These are phyloP conservation scores for Eudemis profundana DNA, from an alignment of 2,888 invertebrate genomes.

Conservation along the genomic window DNA sequence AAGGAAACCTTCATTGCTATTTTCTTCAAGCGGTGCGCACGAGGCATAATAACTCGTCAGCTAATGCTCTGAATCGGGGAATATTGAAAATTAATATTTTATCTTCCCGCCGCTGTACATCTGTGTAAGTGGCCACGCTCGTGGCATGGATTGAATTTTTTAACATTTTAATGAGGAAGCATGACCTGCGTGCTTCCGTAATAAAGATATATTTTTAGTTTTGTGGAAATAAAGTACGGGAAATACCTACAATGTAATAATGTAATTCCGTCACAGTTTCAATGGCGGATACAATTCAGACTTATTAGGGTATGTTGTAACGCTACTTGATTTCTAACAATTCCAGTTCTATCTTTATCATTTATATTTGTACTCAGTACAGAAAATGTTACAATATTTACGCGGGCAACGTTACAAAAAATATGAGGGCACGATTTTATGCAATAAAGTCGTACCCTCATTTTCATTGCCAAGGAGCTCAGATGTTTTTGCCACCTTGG, in stretches of 20 bases:
- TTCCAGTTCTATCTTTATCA: no score
- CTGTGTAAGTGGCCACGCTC: constrained; percentile 18
- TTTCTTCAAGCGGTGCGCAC: constrained; percentile 43
- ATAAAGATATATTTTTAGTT: constrained; percentile 9
- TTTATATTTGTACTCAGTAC: no score
- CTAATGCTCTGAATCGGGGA: constrained; percentile 41
- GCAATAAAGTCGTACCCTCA: no score
- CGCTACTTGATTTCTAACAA: no score
- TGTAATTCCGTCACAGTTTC: no score
- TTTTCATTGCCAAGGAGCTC: no score
- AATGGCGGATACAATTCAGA: no score
- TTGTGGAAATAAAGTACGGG: neutral
- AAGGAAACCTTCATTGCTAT: neutral
- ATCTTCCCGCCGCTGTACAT: constrained; percentile 34
- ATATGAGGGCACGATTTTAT: no score
- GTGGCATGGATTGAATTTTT: constrained; percentile 33
- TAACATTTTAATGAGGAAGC: constrained; percentile 22
- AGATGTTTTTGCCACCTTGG: no score
- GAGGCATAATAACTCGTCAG: constrained; percentile 44
- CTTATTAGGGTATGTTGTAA: no score
- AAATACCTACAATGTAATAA: neutral
- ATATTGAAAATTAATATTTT: constrained; percentile 50
- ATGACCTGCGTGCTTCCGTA: constrained; percentile 4
- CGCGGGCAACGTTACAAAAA: no score
- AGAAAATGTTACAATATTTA: no score